phyloP scores from a whole-genome alignment of 2,797 vertebrate genomes.

The Urocyon cinereoargenteus region DNA sequence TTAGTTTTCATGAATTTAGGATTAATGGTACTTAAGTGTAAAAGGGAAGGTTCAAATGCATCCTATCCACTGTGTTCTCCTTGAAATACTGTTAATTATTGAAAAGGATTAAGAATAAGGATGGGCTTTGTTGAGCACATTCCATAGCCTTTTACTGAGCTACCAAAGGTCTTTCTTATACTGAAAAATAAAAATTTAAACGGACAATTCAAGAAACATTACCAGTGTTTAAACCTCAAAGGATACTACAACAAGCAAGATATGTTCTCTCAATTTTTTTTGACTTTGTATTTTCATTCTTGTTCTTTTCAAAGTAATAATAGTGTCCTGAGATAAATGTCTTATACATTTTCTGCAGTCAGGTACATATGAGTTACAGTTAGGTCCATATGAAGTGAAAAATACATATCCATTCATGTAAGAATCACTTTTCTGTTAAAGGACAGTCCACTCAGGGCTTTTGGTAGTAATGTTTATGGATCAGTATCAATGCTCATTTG shows the following conservation, averaged over 20 bases:
- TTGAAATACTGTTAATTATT: background rate
- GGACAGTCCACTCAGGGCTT: background rate
- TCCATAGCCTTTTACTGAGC: background rate
- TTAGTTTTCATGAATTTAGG: background rate
- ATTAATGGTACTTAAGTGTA: background rate
- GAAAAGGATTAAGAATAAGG: background rate
- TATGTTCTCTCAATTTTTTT: background rate
- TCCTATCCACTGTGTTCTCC: background rate
- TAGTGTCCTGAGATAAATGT: background rate
- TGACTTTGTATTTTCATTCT: background rate
- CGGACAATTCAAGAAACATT: background rate
- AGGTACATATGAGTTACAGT: background rate
- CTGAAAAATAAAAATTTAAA: background rate
- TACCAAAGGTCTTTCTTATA: background rate
- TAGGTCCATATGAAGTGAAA: background rate
- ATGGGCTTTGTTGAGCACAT: background rate
- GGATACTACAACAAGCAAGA: background rate
- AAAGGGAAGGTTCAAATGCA: background rate
- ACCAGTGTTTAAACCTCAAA: background rate
- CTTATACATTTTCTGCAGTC: background rate
- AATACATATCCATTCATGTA: background rate
- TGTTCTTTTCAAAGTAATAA: background rate
- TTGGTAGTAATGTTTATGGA: background rate
- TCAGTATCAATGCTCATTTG: background rate
- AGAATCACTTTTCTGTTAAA: background rate